Evolutionary conservation across 2,888 invertebrate species (phyloP), one percentile per base, ranked within the genome.

Genomic region (Limnephilus rhombicus): DNA sequence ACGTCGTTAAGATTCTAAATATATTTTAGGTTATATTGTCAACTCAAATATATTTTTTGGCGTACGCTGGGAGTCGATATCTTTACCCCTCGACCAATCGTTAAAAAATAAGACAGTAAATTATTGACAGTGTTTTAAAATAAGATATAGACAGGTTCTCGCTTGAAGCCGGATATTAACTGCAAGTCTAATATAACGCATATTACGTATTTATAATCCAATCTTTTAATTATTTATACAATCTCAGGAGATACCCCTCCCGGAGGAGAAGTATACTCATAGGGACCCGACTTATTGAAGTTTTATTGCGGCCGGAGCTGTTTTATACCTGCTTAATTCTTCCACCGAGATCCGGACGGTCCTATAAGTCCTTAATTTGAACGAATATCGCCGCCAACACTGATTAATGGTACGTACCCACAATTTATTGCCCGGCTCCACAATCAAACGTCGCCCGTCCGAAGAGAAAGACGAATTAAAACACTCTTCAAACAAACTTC

Each of bases 291-390:
- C 68, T 90, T 82, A 90, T 82, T 90, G 53, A 82, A 53, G 82
- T 90, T 90, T 90, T 90, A 90, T 90, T 88, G 34, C 53, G 41
- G 83, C 68, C 41, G 34, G 89, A 49, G 15, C 68, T 89, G 82
- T 81, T 91, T 89, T 91, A 89, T 89, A 80, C 85, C 90, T 87
- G 87, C 86, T 90, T 83, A 88, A 90, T 87, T 82, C 92, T 41
- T 68, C 90, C 87, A 37, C 86, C 81, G 90, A 86, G 90, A 24
- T 41, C 34, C 24, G 85, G 24, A n/a, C 37, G 5, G 53, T 24
- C 53, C 53, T 68, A 68, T 68, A 68, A 41, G 92, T 90, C 85
- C 88, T 90, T 92, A 92, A 92, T 92, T 90, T 85, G 85, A 34
- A 82, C 90, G 86, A 92, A 90, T 90, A 80, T 92, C 90, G 80